Evolutionary conservation across 2,113 vertebrate species (phyloP), one percentile per base, ranked within the genome.

Genomic region (Xerus inauris): DNA sequence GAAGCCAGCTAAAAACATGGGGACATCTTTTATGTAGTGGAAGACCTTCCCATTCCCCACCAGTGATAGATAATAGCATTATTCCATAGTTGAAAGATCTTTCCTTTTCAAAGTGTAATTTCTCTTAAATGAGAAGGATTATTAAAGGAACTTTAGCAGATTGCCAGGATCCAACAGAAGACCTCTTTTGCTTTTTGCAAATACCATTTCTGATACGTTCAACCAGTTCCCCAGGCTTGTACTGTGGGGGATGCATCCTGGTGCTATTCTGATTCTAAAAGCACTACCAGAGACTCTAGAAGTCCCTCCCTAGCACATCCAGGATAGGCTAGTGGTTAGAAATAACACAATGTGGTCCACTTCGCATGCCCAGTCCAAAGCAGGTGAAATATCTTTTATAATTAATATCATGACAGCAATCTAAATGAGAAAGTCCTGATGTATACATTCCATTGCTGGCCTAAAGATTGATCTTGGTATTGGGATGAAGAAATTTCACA

Each of bases 51-150:
- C 82, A 38, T 89, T 71, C 62, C 24, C 69, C 10, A 38, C 40
- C 42, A 83, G 24, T 87, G 80, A 87, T 47, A 89, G 49, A 69
- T 24, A 94, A 75, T 19, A 49, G 10, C 49, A n/a, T 92, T 93
- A 95, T 87, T 22, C 49, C 65, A 69, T 12, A 57, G 76, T 51
- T 62, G 35, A 65, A 87, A 38, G 72, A 69, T 20, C 11, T 49
- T 80, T 57, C 57, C 65, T 91, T 94, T 83, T 47, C 16, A 69
- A n/a, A 40, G 87, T 73, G 12, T 77, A 92, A 79, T 93, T 76
- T 80, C 67, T 86, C n/a, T 20, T 82, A 89, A 85, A 79, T 75
- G 54, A 47, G 93, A n/a, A 94, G 38, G 51, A 76, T 47, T 95
- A 91, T 89, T 40, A 76, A 49, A 59, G 40, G 69, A 65, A 86